Percentiles rank a stretch among this genome's conserved stretches.
These are phyloP conservation scores for human (Homo sapiens) DNA, from an alignment of 2,113 vertebrate genomes.

Conservation along the genomic window DNA sequence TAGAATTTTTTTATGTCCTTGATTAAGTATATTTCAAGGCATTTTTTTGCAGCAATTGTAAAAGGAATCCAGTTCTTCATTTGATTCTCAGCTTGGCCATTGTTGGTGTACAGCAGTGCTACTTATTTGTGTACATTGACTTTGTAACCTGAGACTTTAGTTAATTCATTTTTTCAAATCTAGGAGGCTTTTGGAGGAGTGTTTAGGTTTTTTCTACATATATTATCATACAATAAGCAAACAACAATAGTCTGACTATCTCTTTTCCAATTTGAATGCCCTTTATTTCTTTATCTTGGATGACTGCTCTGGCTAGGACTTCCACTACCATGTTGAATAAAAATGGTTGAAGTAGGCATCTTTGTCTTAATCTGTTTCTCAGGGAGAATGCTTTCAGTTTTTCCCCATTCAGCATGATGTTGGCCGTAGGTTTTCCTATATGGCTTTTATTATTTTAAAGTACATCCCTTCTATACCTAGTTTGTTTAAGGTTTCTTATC, in stretches of 20 bases:
- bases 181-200: not conserved
- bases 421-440: not conserved
- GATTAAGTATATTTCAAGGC: not conserved
- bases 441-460: not conserved
- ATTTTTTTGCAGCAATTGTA: not conserved
- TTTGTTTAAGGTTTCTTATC: not conserved
- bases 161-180: not conserved
- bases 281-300: not conserved
- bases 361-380: not conserved
- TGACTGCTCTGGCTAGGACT: not conserved
- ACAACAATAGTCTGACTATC: not conserved
- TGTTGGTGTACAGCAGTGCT: not conserved
- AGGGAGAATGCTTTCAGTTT: not conserved
- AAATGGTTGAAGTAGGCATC: not conserved
- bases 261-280: not conserved
- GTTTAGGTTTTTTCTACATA: not conserved
- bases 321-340: not conserved
- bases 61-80: not conserved
- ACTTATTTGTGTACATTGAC: not conserved
- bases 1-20: not conserved
- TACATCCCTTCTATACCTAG: not conserved
- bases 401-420: not conserved
- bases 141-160: not conserved
- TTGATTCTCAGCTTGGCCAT: not conserved
- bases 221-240: not conserved